Evolutionary conservation across 2,797 vertebrate species (phyloP), one percentile per base, ranked within the genome.

Genomic region (Scomberomorus guttatus): DNA sequence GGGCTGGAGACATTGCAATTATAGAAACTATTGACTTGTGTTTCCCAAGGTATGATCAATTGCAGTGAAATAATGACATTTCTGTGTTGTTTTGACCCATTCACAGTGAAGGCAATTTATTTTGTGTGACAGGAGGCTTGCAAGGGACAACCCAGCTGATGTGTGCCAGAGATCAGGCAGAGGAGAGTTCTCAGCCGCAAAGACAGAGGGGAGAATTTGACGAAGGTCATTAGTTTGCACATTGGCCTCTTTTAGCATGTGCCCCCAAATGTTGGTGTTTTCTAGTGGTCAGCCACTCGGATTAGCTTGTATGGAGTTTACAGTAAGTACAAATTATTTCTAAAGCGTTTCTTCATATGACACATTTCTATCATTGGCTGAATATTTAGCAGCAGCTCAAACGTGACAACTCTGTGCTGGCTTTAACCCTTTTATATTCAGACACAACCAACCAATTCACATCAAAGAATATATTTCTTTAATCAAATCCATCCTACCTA

Each of bases 11-110:
- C 93, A 90, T 91, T 93, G 93, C 95, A 96, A 95, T 95, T 95
- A 95, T 95, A 94, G 94, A 93, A 94, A 93, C 93, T 95, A 95
- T 96, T 95, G 95, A 96, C 95, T 95, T 93, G 93, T 95, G 93
- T 94, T 94, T 95, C 93, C 89, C 90, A 87, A 94, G 95, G 93
- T 95, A 94, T 95, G 95, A 96, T 95, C 95, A 96, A 95, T 95
- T 93, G 94, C 92, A 85, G 92, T 83, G 92, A 94, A 96, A 95
- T 95, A 96, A 95, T 95, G 94, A 95, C 94, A 95, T 95, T 87
- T 95, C 93, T 94, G 85, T 95, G 94, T 95, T 96, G 95, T 95
- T 95, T 93, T 95, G 95, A 95, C 95, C 95, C 94, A 90, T 94
- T 95, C 94, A 92, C 92, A 80, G 92, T 85, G 71, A 94, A 95